Percentiles rank a stretch among this genome's conserved stretches.
These are phyloP conservation scores for Globicephala melas DNA, from an alignment of 2,113 vertebrate genomes.

Conservation along the genomic window DNA sequence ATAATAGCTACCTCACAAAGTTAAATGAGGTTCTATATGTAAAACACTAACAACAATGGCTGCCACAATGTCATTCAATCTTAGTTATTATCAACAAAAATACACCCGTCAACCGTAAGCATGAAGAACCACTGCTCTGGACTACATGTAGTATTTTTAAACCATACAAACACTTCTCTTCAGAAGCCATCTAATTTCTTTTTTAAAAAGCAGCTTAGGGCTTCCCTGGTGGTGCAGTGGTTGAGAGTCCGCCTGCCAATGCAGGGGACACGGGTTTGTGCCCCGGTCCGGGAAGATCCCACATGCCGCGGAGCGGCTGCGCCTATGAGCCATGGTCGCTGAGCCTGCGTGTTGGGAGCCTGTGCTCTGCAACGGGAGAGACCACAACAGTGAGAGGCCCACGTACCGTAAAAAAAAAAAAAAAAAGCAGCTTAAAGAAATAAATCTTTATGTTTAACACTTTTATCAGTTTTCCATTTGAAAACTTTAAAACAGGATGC, in stretches of 20 bases:
- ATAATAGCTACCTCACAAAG: neutral
- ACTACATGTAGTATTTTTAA: neutral
- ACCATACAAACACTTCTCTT: neutral
- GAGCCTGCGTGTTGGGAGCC: too few relatives aligned
- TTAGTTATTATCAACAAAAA: neutral
- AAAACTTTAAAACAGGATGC: neutral
- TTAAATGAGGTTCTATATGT: neutral
- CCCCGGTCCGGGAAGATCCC: too few relatives aligned
- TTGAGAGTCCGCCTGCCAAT: too few relatives aligned
- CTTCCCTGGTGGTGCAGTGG: too few relatives aligned
- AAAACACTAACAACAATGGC: neutral
- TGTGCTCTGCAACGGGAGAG: too few relatives aligned
- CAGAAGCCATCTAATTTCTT: neutral
- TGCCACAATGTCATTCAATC: neutral
- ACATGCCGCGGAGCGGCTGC: too few relatives aligned
- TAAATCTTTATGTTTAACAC: neutral
- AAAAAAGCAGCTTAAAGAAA: neutral
- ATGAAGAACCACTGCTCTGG: neutral
- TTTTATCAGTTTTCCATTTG: neutral
- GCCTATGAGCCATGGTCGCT: too few relatives aligned
- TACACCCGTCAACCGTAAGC: neutral
- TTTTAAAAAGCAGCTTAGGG: neutral
- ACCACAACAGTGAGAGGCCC: too few relatives aligned
- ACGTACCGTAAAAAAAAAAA: rapidly evolving
- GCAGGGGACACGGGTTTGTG: too few relatives aligned